A percentile compares a stretch with the other conserved stretches of the same genome.
Conservation (phyloP, 2,797 vertebrate genomes). For the Pipistrellus kuhlii region DNA sequence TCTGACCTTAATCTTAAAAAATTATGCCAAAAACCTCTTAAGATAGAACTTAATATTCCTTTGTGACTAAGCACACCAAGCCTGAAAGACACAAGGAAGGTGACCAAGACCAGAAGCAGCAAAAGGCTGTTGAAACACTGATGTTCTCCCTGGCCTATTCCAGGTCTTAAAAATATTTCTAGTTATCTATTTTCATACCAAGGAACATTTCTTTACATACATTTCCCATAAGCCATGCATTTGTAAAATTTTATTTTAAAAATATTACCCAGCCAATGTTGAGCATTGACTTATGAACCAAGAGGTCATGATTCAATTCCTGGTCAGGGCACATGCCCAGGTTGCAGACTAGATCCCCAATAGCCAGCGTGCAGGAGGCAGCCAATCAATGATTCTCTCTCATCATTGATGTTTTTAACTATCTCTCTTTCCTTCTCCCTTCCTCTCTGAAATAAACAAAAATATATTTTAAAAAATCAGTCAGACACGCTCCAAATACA, state of each 20-base stretch:
- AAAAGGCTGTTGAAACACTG: neutral
- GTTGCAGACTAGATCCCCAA: no score
- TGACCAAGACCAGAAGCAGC: neutral
- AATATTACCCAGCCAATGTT: neutral
- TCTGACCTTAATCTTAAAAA: neutral
- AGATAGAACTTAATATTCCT: neutral
- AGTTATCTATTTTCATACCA: neutral
- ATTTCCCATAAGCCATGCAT: constrained; percentile 26
- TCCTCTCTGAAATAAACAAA: no score
- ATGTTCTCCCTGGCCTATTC: neutral
- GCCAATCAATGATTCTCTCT: no score
- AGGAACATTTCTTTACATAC: neutral
- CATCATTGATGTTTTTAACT: no score
- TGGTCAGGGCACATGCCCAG: no score
- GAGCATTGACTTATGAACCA: no score
- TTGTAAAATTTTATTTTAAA: constrained; percentile 60
- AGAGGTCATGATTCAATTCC: no score
- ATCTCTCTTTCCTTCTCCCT: no score
- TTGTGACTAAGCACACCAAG: neutral
- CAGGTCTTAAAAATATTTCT: constrained; percentile 26
- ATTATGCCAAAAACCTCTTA: neutral
- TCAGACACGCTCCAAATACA: neutral
- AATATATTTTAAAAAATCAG: constrained; percentile 33
- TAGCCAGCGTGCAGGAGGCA: no score
- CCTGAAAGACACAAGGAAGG: neutral